Evolutionary conservation across 2,888 invertebrate species (phyloP), one percentile per base, ranked within the genome.

Genomic region (Stenchaetothrips biformis): DNA sequence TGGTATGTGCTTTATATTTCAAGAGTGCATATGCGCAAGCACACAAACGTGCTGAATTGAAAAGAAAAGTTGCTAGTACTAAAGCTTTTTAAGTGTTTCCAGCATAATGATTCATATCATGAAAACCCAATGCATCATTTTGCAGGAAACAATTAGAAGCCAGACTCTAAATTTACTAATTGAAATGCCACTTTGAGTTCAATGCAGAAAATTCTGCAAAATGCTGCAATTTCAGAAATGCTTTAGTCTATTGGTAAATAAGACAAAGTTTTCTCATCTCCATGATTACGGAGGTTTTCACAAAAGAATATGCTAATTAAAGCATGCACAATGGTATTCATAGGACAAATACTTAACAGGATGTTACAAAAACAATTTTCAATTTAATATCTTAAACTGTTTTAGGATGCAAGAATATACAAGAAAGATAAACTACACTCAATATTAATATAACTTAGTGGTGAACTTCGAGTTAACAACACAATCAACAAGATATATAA

Each of bases 1-100:
- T 92, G 91, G 91, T 91, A 91, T 91, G 82, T 83, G 82, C 83
- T 84, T 83, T 82, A 83, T 83, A 82, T 82, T 82, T 83, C 82
- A 83, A 83, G 81, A 81, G 53, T 79, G 77, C 79, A 79, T 59
- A 37, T 77, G 79, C 78, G 79, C 79, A 79, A 80, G 78, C 49
- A 78, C 48, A 77, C 48, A 77, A 78, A 81, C 49, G 77, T 80
- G 25, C 77, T 80, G 49, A 78, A 78, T 62, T 77, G 48, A 78
- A 77, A 21, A 77, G 48, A 62, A 59, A 67, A 48, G 21, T 67
- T 78, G 59, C 53, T 79, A 74, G 77, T 47, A 79, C 25, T n/a
- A 18, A 18, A 59, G 59, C 59, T 59, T 59, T 0, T 18, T 59
- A 59, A 74, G 25, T 74, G 21, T 74, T 25, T 74, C 67, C 25